These are phyloP conservation scores for Centropus unirufus DNA, from an alignment of 2,113 vertebrate species.

Conservation along the genomic window DNA sequence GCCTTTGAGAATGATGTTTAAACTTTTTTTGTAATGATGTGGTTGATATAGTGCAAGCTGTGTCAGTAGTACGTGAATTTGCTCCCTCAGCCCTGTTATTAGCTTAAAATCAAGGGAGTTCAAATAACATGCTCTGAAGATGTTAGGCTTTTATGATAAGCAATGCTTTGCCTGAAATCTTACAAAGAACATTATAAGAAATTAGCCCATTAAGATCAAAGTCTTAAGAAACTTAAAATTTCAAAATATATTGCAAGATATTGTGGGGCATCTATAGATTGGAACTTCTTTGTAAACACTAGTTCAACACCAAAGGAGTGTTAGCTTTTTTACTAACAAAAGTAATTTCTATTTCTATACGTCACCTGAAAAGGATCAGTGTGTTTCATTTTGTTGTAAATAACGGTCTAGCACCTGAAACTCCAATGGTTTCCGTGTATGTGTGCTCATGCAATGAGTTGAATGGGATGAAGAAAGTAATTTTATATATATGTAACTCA, in stretches of 20 bases:
- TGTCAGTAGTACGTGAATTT: not conserved
- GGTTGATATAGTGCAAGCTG: not conserved
- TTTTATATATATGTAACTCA: not conserved
- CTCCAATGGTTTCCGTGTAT: not conserved
- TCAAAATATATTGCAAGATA: not conserved
- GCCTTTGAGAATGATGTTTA: not conserved
- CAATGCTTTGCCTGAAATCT: not conserved
- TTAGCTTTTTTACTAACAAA: not conserved
- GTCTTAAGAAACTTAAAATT: not conserved
- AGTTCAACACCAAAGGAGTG: not conserved
- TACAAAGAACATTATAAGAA: not conserved
- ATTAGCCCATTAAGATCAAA: not conserved
- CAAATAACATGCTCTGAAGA: not conserved
- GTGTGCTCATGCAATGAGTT: not conserved
- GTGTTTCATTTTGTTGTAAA: not conserved
- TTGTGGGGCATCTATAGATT: not conserved
- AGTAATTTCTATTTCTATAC: fast-evolving
- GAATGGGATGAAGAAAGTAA: not conserved
- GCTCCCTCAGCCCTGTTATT: not conserved
- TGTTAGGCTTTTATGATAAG: not conserved
- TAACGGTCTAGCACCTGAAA: not conserved
- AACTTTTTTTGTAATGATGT: not conserved
- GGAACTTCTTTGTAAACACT: not conserved
- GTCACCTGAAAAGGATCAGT: not conserved
- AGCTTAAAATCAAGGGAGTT: not conserved